Evolutionary conservation across 2,888 invertebrate genomes (phyloP), one percentile per base, ranked within the genome.

Genomic region (Unio delphinus): DNA sequence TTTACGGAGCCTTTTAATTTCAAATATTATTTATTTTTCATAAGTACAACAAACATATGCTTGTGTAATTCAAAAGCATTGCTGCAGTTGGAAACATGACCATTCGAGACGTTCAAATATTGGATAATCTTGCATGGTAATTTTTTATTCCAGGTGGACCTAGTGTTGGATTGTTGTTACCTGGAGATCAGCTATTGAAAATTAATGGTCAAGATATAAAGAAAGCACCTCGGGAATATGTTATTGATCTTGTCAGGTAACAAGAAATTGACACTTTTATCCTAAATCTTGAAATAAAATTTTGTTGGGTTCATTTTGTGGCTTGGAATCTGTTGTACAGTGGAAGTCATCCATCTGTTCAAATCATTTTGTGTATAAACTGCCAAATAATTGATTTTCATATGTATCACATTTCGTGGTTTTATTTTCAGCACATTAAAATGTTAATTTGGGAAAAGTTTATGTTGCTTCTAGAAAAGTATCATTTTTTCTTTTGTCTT

Each of bases 171-270:
- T 95, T 95, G 93, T 91, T 97, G 74, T 93, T 95, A 85, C 96
- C 97, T 0, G 96, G 96, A 7, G 97, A 97, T 89, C 96, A 96
- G 90, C 96, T 97, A 83, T 92, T 96, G 57, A 93, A 93, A 80
- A 96, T 97, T 64, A 96, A 97, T 89, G 96, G 95, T 1, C 95
- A 96, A 90, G 96, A 97, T 88, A 97, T 97, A 18, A 94, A 94
- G 88, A 91, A 93, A 64, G 95, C 96, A 3, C 95, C 96, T 0
- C 92, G 96, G 55, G 96, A 96, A 89, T 95, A 95, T 89, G 96
- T 96, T 62, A 96, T 97, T 80, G 94, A 95, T 58, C 92, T 96
- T 80, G 96, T 97, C 57, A 86, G 89, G 89, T 89, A 76, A 77
- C 74, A 45, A 15, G 45, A 45, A 45, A 15, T 15, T 45, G 11